Evolutionary conservation across 92 coral and sea anemone genomes (phyloP), one percentile per base, ranked within the genome.

Genomic region (Zoanthus sansibaricus): DNA sequence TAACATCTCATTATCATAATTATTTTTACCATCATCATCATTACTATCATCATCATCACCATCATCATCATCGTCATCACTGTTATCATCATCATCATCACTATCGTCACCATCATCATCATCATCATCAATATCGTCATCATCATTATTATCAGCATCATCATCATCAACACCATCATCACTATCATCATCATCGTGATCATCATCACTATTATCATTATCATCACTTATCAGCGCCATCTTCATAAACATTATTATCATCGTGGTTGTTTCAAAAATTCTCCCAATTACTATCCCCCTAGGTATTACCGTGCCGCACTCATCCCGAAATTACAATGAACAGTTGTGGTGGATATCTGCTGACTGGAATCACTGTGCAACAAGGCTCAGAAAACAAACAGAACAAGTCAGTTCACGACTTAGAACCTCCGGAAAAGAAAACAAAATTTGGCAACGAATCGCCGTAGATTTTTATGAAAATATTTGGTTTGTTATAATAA

Each of bases 221-320:
- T 37, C 42, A 37, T 37, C 42, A 4, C 42, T 25, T 25, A 25
- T 25, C 25, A 25, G 25, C 25, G 25, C 25, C 25, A 25, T 25
- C 25, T 25, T 13, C 44, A 56, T 54, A 6, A 58, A 82, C 11
- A 64, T 76, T 13, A 3, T 12, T 55, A 76, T 62, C 72, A 14
- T 14, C 12, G 6, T 20, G 77, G 8, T 3, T 20, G 68, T n/a
- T 25, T 9, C 8, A 37, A 37, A 37, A 37, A 37, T 37, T 37
- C 42, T 37, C 42, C 42, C 20, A 11, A 71, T 21, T 58, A 13
- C 18, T 42, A 18, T 42, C 46, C 9, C 44, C 9, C 77, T 37
- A 97, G 99, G 99, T 97, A 37, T 87, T 97, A 15, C 92, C 98
- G 17, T 91, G 89, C 52, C 93, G 99, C 42, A 97, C 98, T 0